Conservation (phyloP, 2,113 vertebrate species). For the Callorhinus ursinus region DNA sequence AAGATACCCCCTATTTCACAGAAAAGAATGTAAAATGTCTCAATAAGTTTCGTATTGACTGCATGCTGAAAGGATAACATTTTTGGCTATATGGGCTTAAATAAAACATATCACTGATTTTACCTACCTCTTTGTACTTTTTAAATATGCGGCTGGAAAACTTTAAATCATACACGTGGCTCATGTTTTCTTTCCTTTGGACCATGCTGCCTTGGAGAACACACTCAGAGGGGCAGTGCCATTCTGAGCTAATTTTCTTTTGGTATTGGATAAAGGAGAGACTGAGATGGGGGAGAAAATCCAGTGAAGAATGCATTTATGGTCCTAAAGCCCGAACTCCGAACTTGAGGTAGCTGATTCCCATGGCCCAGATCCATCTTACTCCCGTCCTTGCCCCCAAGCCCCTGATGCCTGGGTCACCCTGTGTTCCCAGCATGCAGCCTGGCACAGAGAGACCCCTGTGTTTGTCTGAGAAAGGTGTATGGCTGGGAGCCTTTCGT, state of each 20-base stretch:
- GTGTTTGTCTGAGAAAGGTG: not conserved
- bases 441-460: not conserved
- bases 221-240: not conserved
- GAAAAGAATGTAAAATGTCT: not conserved
- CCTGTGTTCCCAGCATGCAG: not conserved
- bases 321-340: not conserved
- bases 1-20: not conserved
- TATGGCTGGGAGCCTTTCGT: not conserved
- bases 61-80: not conserved
- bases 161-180: not conserved
- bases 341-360: not conserved
- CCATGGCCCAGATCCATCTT: fast-evolving
- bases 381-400: fast-evolving
- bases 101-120: not conserved
- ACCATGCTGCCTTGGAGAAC: not conserved
- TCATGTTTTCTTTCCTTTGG: not conserved
- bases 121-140: not conserved
- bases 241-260: not conserved
- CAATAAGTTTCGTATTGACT: not conserved
- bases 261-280: not conserved
- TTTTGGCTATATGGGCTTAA: not conserved
- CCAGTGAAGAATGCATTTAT: no score
- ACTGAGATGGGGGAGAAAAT: not conserved
- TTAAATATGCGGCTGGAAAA: not conserved
- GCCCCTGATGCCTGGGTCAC: not conserved